phyloP scores from a whole-genome alignment of 2,113 vertebrate species.

The Neolamprologus variostigma region DNA sequence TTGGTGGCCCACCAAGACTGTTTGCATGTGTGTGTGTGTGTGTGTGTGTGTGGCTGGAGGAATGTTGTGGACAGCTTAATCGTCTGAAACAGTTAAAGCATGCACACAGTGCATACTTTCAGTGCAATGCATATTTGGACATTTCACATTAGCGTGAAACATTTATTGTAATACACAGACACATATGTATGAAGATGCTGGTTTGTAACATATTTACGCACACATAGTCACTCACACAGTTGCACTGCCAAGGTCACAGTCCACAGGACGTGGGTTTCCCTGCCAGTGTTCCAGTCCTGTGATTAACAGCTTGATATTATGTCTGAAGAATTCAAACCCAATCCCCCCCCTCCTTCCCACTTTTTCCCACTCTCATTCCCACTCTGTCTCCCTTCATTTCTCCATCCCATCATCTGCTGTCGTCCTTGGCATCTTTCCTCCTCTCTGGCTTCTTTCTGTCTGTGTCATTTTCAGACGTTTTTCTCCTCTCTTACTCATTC shows the following conservation, averaged over 20 bases:
- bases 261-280: slow-evolving; percentile 46
- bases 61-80: slow-evolving; percentile 14
- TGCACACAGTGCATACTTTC: slow-evolving; percentile 1
- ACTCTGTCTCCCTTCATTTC: not conserved
- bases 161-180: not conserved
- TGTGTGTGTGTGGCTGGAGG: not conserved
- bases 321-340: slow-evolving; percentile 63
- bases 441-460: not conserved
- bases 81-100: slow-evolving; percentile 6
- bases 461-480: not conserved
- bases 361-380: not conserved
- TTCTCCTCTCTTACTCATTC: slow-evolving; percentile 35
- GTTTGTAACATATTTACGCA: not conserved
- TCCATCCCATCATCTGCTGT: not conserved
- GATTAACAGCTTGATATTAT: slow-evolving; percentile 72
- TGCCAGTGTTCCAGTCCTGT: slow-evolving; percentile 46
- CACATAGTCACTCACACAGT: not conserved
- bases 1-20: slow-evolving; percentile 25
- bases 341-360: not conserved
- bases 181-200: not conserved
- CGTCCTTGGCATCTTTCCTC: not conserved
- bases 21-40: not conserved
- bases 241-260: slow-evolving; percentile 56
- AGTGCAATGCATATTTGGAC: not conserved
- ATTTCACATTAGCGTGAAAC: not conserved